phyloP scores from a whole-genome alignment of 1,140 invertebrate genomes.

The Drosophila kepulauana region DNA sequence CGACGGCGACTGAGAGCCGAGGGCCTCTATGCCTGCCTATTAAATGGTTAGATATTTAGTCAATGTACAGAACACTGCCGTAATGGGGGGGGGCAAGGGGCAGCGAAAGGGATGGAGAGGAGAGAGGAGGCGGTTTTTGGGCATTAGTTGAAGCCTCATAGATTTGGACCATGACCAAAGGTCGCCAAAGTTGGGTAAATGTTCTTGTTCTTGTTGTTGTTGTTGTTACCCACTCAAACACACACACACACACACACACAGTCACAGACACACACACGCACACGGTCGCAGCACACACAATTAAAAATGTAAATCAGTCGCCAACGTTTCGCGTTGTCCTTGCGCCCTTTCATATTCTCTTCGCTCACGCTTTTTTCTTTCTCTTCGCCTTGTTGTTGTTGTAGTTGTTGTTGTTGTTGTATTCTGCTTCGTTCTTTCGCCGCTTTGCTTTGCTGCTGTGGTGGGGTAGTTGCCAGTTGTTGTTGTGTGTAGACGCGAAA shows the following conservation, averaged over 20 bases:
- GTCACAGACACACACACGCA: background rate
- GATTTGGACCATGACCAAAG: slow-evolving; percentile 33
- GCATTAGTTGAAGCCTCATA: slow-evolving; percentile 40
- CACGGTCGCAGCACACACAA: slow-evolving; percentile 50
- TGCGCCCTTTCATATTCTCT: slow-evolving; percentile 36
- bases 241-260: slow-evolving; percentile 5
- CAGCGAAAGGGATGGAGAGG: background rate
- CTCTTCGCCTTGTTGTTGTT: slow-evolving; percentile 3
- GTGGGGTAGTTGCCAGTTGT: slow-evolving; percentile 30
- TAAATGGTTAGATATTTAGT: slow-evolving; percentile 42
- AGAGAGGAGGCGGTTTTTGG: background rate
- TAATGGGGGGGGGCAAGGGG: no score
- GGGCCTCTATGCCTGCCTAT: slow-evolving; percentile 38
- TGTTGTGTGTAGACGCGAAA: slow-evolving; percentile 23
- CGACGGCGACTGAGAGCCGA: slow-evolving; percentile 7
- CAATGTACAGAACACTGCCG: background rate
- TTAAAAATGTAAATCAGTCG: slow-evolving; percentile 82
- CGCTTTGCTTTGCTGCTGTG: slow-evolving; percentile 45
- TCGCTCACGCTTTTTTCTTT: slow-evolving; percentile 1
- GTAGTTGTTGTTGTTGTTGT: slow-evolving; percentile 9
- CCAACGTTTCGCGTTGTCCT: slow-evolving; percentile 38
- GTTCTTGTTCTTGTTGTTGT: background rate
- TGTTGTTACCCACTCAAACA: no score
- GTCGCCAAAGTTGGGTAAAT: slow-evolving; percentile 13
- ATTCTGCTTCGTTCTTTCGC: slow-evolving; percentile 17